Base-by-base conservation (phyloP, 1,140 invertebrate species). In the Saccostrea echinata region DNA sequence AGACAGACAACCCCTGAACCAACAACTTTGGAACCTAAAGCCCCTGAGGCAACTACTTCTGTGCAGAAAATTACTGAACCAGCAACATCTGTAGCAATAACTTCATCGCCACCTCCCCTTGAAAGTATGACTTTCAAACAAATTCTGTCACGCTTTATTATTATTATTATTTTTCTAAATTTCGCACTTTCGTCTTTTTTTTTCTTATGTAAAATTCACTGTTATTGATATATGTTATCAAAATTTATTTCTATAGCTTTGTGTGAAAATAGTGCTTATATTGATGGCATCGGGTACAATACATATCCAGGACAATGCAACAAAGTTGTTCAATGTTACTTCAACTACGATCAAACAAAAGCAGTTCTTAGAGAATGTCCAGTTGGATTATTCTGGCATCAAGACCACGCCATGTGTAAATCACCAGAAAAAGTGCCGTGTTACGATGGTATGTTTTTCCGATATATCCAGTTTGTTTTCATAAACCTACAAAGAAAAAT, bases 371-470 rank as follows among this genome's bases (percentile, higher is more conserved):
- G 87, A 21, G 87, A 88, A 43, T 88, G 87, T 61, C 68, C 84
- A 1, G 24, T 18, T 27, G 87, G 87, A 6, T 88, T 84, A 33
- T 88, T 88, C 53, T 88, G 87, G 87, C 87, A 88, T 52, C 87
- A 88, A 51, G 83, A 81, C 16, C 83, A 88, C n/a, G 83, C 52
- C 1, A n/a, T 84, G 18, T 88, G 87, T 43, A 53, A 71, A 81
- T 52, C 43, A 13, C 87, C 87, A 24, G 52, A 43, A 13, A 84
- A 88, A 16, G 87, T 88, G 30, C 87, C 87, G 12, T 88, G 87
- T 61, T 88, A 24, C 68, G 87, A 85, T 27, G 87, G 87, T 88
- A 84, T 13, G n/a, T 2, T 61, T 43, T 43, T 3, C 55, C 27
- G 3, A 30, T 80, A 43, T 43, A 43, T 43, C 43, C 1, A 43